Conservation (phyloP, 2,888 invertebrate genomes). For the Pristionchus japonicus region DNA sequence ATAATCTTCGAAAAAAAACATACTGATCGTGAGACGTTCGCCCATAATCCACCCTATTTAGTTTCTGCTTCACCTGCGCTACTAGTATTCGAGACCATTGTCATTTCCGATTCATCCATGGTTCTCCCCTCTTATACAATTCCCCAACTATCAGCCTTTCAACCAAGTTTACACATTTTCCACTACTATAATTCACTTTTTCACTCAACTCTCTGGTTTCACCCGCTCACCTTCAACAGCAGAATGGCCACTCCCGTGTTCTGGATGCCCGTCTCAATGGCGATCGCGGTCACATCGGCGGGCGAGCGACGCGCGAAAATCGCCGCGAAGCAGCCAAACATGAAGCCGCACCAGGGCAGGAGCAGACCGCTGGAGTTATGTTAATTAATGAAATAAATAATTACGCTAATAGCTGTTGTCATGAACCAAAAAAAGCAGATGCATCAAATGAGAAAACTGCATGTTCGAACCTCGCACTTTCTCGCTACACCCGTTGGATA, state of each 20-base stretch:
- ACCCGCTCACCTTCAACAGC: slow-evolving; percentile 66
- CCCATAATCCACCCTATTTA: too few relatives aligned
- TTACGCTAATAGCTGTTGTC: not conserved
- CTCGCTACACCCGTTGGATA: not conserved
- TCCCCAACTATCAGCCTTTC: too few relatives aligned
- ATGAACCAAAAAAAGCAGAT: too few relatives aligned
- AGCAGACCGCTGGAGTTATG: slow-evolving; percentile 75
- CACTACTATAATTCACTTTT: not conserved
- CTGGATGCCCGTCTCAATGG: slow-evolving; percentile 76
- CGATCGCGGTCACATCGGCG: slow-evolving; percentile 74
- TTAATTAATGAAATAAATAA: too few relatives aligned
- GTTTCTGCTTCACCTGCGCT: too few relatives aligned
- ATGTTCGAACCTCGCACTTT: not conserved
- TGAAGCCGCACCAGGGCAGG: slow-evolving; percentile 77
- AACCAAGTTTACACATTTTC: not conserved
- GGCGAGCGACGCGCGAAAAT: slow-evolving; percentile 68
- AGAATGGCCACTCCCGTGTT: slow-evolving; percentile 77
- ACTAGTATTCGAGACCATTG: too few relatives aligned
- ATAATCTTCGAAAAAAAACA: too few relatives aligned
- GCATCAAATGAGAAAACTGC: too few relatives aligned
- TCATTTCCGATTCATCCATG: not conserved
- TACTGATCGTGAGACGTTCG: too few relatives aligned
- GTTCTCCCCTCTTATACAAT: too few relatives aligned
- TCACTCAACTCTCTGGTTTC: not conserved
- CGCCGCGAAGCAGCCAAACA: slow-evolving; percentile 76